These are phyloP conservation scores for Megathymus violae DNA, from an alignment of 1,140 invertebrate genomes.

Conservation along the genomic window DNA sequence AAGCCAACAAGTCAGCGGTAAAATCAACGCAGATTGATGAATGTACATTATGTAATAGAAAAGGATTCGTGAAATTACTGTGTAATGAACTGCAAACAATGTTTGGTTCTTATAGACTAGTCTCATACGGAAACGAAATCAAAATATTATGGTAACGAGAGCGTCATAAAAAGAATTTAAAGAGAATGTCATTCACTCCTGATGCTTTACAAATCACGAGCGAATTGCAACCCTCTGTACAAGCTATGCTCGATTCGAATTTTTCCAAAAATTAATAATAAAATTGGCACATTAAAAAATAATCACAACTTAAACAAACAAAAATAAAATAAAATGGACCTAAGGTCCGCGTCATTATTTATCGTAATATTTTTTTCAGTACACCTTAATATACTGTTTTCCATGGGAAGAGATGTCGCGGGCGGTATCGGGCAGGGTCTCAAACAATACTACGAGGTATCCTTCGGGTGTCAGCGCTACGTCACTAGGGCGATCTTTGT, in stretches of 20 bases:
- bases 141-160: slow-evolving; percentile 76
- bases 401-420: slow-evolving; percentile 85
- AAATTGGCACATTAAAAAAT: slow-evolving; percentile 80
- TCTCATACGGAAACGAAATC: slow-evolving; percentile 65
- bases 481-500: slow-evolving; percentile 86
- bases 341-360: slow-evolving; percentile 61
- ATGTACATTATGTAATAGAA: slow-evolving; percentile 24
- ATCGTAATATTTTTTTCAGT: slow-evolving; percentile 68
- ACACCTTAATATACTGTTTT: slow-evolving; percentile 84
- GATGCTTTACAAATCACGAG: slow-evolving; percentile 45
- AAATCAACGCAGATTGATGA: slow-evolving; percentile 25
- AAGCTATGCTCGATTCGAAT: slow-evolving; percentile 77
- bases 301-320: slow-evolving; percentile 79
- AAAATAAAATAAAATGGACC: slow-evolving; percentile 71
- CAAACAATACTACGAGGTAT: slow-evolving; percentile 84
- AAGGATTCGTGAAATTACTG: slow-evolving; percentile 29
- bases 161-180: slow-evolving; percentile 61
- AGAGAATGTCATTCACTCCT: slow-evolving; percentile 55
- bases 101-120: slow-evolving; percentile 80
- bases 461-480: slow-evolving; percentile 85
- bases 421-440: slow-evolving; percentile 84
- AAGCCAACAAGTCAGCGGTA: slow-evolving; percentile 34
- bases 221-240: slow-evolving; percentile 57
- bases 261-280: slow-evolving; percentile 73
- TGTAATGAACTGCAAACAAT: slow-evolving; percentile 55